Conservation (phyloP, 2,888 invertebrate species). For the Chloroclysta siterata region DNA sequence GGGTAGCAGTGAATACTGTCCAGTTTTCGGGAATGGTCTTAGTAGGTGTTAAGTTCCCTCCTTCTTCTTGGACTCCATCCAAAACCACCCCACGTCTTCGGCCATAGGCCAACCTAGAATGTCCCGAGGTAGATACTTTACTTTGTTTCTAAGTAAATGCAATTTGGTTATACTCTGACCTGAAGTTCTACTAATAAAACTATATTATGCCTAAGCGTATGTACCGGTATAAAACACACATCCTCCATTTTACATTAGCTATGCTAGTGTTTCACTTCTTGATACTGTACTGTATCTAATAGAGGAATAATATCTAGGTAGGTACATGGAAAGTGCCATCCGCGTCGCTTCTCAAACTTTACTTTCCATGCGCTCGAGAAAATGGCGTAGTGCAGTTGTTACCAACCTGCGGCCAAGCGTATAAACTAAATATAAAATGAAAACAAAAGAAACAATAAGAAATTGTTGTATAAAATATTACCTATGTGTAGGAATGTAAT, state of each 20-base stretch:
- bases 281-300: constrained; percentile 7
- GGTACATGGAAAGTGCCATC: constrained; percentile 51
- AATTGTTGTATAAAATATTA: background rate
- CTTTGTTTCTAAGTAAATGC: too few relatives aligned
- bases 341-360: constrained; percentile 47
- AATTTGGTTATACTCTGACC: too few relatives aligned
- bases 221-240: background rate
- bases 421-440: too few relatives aligned
- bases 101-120: too few relatives aligned
- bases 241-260: constrained; percentile 3
- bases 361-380: constrained; percentile 38
- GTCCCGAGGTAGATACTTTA: too few relatives aligned
- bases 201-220: too few relatives aligned
- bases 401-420: constrained; percentile 11
- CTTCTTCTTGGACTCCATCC: too few relatives aligned
- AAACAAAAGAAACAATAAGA: background rate
- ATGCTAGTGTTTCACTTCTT: constrained; percentile 8
- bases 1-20: too few relatives aligned
- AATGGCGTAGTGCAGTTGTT: constrained; percentile 34
- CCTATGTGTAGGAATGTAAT: too few relatives aligned
- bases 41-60: too few relatives aligned
- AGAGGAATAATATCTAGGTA: constrained; percentile 10
- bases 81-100: too few relatives aligned
- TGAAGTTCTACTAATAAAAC: background rate
- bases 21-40: too few relatives aligned